phyloP scores from a whole-genome alignment of 2,888 invertebrate species.

The Amorpha juglandis region DNA sequence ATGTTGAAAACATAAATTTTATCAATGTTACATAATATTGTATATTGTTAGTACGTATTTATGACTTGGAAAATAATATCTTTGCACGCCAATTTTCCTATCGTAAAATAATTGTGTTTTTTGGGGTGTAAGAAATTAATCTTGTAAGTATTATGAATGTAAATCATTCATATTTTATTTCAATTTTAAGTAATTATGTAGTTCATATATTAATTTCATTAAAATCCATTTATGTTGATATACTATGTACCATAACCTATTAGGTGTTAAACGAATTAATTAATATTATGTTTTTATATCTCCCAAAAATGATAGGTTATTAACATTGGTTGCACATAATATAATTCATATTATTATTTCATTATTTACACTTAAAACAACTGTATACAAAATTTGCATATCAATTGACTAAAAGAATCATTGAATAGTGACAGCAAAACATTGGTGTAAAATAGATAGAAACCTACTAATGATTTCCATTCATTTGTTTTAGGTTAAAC shows the following conservation, averaged over 20 bases:
- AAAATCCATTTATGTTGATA: no score
- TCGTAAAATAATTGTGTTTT: neutral
- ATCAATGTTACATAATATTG: conserved; percentile 31
- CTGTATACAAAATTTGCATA: no score
- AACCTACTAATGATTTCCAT: conserved; percentile 32
- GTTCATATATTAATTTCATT: neutral
- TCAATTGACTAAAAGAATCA: no score
- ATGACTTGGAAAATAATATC: neutral
- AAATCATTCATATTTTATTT: neutral
- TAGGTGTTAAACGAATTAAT: no score
- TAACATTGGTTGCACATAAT: no score
- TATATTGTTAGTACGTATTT: conserved; percentile 4
- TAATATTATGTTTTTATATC: no score
- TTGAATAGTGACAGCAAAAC: conserved; percentile 24
- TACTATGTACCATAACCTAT: no score
- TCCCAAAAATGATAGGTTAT: no score
- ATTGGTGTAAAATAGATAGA: conserved; percentile 47
- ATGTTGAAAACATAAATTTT: conserved; percentile 29
- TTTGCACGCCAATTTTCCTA: neutral
- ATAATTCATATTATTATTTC: no score
- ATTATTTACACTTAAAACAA: no score
- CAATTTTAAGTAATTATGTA: neutral
- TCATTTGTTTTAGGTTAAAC: conserved; percentile 61
- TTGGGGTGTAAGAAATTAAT: neutral
- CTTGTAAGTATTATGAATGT: conserved; percentile 20